Conservation (phyloP, 2,888 invertebrate genomes). For the Hoplodrina ambigua region DNA sequence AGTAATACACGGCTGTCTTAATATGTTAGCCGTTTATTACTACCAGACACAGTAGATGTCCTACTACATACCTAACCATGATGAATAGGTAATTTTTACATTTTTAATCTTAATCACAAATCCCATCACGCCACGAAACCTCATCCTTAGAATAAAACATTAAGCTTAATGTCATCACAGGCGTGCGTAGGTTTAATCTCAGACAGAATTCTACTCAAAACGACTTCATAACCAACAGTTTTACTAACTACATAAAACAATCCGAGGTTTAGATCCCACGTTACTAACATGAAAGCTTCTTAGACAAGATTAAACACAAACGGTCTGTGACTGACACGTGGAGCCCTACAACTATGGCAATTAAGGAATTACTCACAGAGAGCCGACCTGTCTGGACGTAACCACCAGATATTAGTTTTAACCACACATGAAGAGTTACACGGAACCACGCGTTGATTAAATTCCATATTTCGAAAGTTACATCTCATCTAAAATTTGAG, state of each 20-base stretch:
- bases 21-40: too few species aligned
- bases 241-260: conserved; percentile 26
- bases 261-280: conserved; percentile 20
- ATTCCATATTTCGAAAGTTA: conserved; percentile 7
- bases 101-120: conserved; percentile 8
- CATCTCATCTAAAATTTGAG: neutral
- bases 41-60: too few species aligned
- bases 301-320: conserved; percentile 33
- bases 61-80: too few species aligned
- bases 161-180: conserved; percentile 19
- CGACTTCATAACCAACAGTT: conserved; percentile 35
- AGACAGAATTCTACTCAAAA: conserved; percentile 2
- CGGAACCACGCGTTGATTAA: conserved; percentile 18
- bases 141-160: conserved; percentile 10
- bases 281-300: conserved; percentile 35
- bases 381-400: conserved; percentile 22
- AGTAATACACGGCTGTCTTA: too few species aligned
- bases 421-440: conserved; percentile 26
- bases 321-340: conserved; percentile 40
- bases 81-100: neutral
- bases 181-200: conserved; percentile 7
- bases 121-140: conserved; percentile 1
- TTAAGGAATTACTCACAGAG: conserved; percentile 48
- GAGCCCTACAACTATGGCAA: conserved; percentile 49
- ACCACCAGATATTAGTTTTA: conserved; percentile 38